Conservation (phyloP, 1,140 invertebrate species). For the Arctopsyche grandis region DNA sequence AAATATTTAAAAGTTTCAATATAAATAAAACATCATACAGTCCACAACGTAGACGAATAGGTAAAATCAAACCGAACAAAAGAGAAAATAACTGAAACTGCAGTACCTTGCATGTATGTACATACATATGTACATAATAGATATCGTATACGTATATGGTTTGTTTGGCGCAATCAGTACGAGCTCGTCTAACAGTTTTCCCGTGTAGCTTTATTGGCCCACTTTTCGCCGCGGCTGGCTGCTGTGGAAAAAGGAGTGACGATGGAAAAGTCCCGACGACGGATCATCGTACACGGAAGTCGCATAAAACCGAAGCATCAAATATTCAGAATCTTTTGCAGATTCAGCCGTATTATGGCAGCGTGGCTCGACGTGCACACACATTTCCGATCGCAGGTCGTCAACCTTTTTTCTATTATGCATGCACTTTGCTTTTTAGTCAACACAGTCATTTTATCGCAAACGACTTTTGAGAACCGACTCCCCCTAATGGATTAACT, state of each 20-base stretch:
- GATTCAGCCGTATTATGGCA: conserved; percentile 37
- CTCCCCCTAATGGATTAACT: no score
- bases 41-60: no score
- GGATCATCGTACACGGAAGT: conserved; percentile 46
- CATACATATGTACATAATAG: no score
- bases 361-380: not conserved
- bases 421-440: no score
- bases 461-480: no score
- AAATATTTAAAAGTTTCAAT: no score
- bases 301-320: conserved; percentile 48
- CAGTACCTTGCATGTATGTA: no score
- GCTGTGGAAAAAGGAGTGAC: not conserved
- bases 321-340: conserved; percentile 51
- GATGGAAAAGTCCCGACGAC: conserved; percentile 9
- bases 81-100: no score
- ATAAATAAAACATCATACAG: no score
- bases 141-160: no score
- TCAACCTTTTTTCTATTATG: not conserved
- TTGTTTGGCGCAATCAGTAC: not conserved
- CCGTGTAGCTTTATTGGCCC: conserved; percentile 38
- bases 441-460: no score
- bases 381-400: not conserved
- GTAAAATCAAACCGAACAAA: no score
- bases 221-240: not conserved
- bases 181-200: conserved; percentile 30